Conservation (phyloP, 2,888 invertebrate genomes). For the Pristionchus maxplancki region DNA sequence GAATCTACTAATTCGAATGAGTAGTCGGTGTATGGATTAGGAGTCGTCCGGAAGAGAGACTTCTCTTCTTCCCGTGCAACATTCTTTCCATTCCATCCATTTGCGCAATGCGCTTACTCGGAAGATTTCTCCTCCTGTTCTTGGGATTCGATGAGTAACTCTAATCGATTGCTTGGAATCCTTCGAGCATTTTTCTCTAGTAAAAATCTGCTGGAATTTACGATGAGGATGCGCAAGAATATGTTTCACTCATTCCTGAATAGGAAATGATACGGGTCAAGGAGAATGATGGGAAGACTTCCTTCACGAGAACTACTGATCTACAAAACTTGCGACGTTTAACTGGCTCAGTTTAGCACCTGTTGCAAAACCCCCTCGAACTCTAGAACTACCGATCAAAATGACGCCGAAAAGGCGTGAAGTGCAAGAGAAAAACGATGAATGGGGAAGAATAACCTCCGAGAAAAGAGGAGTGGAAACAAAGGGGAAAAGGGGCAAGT, state of each 20-base stretch:
- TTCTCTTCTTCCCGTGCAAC: neutral
- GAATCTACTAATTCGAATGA: neutral
- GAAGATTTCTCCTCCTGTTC: neutral
- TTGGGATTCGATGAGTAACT: neutral
- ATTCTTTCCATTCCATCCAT: neutral
- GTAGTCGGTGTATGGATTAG: neutral
- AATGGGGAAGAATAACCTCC: neutral
- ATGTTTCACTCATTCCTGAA: neutral
- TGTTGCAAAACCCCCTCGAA: too few relatives aligned
- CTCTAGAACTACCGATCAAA: neutral
- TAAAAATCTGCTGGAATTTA: neutral
- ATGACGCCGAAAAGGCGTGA: neutral
- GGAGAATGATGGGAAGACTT: neutral
- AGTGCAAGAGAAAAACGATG: neutral
- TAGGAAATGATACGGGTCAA: neutral
- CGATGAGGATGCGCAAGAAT: neutral
- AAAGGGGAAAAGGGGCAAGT: neutral
- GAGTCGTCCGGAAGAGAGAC: neutral
- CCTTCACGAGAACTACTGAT: too few relatives aligned
- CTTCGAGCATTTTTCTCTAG: neutral
- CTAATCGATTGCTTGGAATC: neutral
- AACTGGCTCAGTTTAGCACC: too few relatives aligned
- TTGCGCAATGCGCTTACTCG: neutral
- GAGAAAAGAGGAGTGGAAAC: conserved; percentile 7
- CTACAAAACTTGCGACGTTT: too few relatives aligned